These are phyloP conservation scores for Pristis pectinata DNA, from an alignment of 2,797 vertebrate genomes.

Conservation along the genomic window DNA sequence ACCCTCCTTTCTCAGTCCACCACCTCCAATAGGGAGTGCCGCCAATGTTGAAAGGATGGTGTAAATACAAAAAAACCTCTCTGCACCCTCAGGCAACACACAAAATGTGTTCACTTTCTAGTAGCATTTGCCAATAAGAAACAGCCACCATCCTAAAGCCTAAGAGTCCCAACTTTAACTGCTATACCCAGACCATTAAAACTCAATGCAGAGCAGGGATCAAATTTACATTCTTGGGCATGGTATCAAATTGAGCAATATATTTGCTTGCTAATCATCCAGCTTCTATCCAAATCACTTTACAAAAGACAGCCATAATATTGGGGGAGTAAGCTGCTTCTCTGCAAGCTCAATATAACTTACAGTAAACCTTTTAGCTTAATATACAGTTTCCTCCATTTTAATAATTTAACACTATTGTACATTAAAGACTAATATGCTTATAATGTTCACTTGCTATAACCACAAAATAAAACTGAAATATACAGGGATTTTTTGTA, in stretches of 20 bases:
- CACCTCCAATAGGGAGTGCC: too few species aligned
- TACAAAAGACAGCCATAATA: neutral
- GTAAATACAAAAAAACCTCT: neutral
- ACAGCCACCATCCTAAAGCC: neutral
- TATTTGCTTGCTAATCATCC: neutral
- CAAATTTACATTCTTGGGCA: neutral
- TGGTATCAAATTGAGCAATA: neutral
- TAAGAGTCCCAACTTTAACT: neutral
- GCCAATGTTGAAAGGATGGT: neutral
- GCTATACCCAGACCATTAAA: neutral
- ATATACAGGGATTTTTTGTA: neutral
- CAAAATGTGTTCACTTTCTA: neutral
- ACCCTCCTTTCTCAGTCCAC: too few species aligned
- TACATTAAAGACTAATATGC: neutral
- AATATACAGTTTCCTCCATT: neutral
- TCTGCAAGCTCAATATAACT: neutral
- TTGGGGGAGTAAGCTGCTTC: neutral
- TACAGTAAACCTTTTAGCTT: neutral
- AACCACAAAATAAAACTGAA: neutral
- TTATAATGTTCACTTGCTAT: neutral
- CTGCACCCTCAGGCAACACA: neutral
- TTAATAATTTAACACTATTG: neutral
- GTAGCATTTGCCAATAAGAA: neutral
- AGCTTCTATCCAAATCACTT: neutral
- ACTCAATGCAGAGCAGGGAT: neutral